Conservation (phyloP, 2,113 vertebrate genomes). For the Gnathonemus longibarbis region DNA sequence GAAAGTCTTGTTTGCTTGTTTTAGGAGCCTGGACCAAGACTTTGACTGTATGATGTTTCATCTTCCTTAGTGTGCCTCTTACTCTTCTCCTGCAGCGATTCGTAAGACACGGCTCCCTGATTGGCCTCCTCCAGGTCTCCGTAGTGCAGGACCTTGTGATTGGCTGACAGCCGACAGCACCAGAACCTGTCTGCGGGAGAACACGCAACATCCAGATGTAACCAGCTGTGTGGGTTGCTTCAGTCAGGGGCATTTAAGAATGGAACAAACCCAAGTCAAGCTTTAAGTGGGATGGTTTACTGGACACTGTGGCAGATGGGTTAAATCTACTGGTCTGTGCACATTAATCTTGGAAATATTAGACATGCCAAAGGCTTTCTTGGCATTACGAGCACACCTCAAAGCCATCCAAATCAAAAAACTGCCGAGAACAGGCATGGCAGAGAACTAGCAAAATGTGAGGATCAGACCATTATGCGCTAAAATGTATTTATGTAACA, state of each 20-base stretch:
- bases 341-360: background rate
- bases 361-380: background rate
- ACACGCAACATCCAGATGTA: background rate
- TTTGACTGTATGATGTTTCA: background rate
- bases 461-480: background rate
- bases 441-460: conserved; percentile 7
- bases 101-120: conserved; percentile 90
- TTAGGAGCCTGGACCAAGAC: background rate
- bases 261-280: background rate
- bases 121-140: conserved; percentile 96
- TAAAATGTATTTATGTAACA: conserved; percentile 8
- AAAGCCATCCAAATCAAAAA: conserved; percentile 44
- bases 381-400: conserved; percentile 26
- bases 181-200: conserved; percentile 86
- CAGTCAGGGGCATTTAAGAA: background rate
- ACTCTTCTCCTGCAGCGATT: conserved; percentile 96
- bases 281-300: background rate
- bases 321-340: background rate
- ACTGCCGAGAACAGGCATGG: conserved; percentile 51
- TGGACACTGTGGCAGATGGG: background rate
- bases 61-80: conserved; percentile 52
- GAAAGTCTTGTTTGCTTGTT: background rate
- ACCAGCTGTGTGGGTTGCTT: background rate
- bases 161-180: conserved; percentile 96
- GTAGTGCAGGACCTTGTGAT: conserved; percentile 98